Conservation (phyloP, 2,113 vertebrate species). For the Redunca redunca region DNA sequence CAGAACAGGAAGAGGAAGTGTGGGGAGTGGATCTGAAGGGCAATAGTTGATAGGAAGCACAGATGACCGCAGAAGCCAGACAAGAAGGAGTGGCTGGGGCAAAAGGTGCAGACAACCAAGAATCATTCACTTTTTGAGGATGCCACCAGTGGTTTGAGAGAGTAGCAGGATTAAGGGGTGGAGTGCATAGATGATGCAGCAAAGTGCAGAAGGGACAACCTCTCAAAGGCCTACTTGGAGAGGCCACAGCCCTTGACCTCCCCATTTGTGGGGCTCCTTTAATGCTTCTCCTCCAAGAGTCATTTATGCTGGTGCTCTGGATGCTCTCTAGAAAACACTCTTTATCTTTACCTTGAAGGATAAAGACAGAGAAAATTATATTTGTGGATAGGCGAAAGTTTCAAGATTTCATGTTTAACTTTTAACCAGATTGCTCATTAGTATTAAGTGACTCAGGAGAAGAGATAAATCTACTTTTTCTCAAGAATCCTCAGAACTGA, state of each 20-base stretch:
- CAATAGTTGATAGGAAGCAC: not conserved
- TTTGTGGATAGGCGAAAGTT: not conserved
- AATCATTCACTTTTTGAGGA: not conserved
- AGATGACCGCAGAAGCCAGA: not conserved
- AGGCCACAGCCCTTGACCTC: not conserved
- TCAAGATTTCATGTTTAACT: not conserved
- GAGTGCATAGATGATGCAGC: not conserved
- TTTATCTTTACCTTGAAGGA: not conserved
- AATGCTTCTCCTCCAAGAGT: not conserved
- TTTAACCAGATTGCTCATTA: not conserved
- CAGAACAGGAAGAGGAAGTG: not conserved
- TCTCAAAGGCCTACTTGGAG: not conserved
- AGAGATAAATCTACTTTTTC: not conserved
- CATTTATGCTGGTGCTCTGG: not conserved
- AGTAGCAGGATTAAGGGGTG: not conserved
- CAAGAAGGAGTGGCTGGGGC: not conserved
- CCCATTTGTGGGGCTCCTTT: no score
- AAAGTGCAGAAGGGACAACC: not conserved
- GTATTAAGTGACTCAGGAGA: not conserved
- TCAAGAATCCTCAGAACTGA: not conserved
- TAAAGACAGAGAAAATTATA: not conserved
- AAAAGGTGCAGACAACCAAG: not conserved
- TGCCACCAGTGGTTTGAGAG: not conserved
- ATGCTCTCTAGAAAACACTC: not conserved
- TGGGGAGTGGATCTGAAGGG: not conserved